phyloP scores from a whole-genome alignment of 2,888 invertebrate species.

The Cyaniris semiargus region DNA sequence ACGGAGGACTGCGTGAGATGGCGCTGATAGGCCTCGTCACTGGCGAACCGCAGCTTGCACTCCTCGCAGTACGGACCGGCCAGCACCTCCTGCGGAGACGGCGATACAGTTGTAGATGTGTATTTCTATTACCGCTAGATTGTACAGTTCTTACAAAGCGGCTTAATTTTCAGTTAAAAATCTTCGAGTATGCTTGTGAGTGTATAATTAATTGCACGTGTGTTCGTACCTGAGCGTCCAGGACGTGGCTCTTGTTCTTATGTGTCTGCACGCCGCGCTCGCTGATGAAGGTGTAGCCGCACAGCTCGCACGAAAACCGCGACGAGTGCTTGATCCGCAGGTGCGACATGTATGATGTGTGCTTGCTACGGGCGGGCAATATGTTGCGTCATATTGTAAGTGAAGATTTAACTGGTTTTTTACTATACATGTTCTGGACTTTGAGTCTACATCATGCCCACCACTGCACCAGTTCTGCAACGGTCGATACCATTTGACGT shows the following conservation, averaged over 20 bases:
- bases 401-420: too few species aligned
- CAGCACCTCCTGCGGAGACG: conserved; percentile 1
- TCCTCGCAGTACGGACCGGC: conserved; percentile 5
- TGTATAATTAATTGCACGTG: too few species aligned
- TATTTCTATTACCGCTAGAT: too few species aligned
- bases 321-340: conserved; percentile 48
- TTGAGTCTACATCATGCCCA: too few species aligned
- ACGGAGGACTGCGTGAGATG: conserved; percentile 28
- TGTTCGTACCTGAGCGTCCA: conserved; percentile 9
- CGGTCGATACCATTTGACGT: too few species aligned
- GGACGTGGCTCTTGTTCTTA: conserved; percentile 36
- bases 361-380: conserved; percentile 40
- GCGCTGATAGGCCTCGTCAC: conserved; percentile 15
- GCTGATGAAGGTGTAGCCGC: conserved; percentile 48
- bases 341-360: conserved; percentile 46
- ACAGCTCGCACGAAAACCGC: conserved; percentile 46
- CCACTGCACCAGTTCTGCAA: too few species aligned
- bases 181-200: too few species aligned
- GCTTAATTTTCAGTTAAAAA: too few species aligned
- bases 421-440: too few species aligned
- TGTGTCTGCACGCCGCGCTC: conserved; percentile 46
- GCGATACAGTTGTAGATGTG: too few species aligned
- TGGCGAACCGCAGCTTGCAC: conserved; percentile 4
- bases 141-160: too few species aligned
- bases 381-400: too few species aligned